These are phyloP conservation scores for Mythimna loreyi DNA, from an alignment of 2,888 invertebrate genomes.

Conservation along the genomic window DNA sequence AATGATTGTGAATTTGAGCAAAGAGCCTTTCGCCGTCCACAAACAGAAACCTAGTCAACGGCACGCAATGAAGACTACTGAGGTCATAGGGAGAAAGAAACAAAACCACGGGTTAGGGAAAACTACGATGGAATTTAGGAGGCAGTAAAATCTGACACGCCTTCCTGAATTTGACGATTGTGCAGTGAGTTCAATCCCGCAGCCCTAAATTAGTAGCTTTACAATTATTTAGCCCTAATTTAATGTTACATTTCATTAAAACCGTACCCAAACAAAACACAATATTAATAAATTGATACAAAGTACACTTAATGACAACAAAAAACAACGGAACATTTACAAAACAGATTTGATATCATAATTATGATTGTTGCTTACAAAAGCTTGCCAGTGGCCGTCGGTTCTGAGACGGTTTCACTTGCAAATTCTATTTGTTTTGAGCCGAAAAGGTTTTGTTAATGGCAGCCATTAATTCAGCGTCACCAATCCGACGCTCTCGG, in stretches of 20 bases:
- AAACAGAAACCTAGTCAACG: too few species aligned
- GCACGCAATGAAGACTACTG: too few species aligned
- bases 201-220: not conserved
- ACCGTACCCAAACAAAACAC: slow-evolving; percentile 11
- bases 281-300: slow-evolving; percentile 24
- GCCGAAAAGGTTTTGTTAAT: slow-evolving; percentile 72
- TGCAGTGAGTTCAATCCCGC: too few species aligned
- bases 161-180: too few species aligned
- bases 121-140: too few species aligned
- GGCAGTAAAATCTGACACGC: too few species aligned
- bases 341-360: slow-evolving; percentile 43
- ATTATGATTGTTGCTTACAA: slow-evolving; percentile 52
- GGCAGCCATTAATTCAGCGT: slow-evolving; percentile 74
- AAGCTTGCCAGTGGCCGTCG: slow-evolving; percentile 34
- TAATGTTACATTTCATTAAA: slow-evolving; percentile 3
- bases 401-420: slow-evolving; percentile 37
- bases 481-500: slow-evolving; percentile 68
- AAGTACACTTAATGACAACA: slow-evolving; percentile 31
- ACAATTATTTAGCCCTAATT: not conserved
- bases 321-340: slow-evolving; percentile 28
- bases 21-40: too few species aligned
- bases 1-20: too few species aligned
- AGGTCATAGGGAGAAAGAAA: too few species aligned
- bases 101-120: too few species aligned
- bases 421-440: slow-evolving; percentile 74